These are phyloP conservation scores for Actinostola sp. DNA, from an alignment of 92 coral and sea anemone species.

Conservation along the genomic window DNA sequence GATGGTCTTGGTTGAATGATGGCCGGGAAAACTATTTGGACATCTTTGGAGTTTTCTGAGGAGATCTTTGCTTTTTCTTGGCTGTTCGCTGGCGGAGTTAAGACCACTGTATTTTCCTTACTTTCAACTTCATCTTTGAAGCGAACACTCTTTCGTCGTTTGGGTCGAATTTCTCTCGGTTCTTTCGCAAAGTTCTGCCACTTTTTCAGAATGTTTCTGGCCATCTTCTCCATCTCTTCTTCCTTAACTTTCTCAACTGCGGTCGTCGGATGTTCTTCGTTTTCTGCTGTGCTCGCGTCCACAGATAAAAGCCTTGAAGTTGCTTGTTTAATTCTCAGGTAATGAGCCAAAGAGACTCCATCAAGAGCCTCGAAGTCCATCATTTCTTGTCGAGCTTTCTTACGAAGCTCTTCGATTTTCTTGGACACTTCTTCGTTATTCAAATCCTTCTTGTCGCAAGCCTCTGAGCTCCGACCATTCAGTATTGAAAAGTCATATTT, in stretches of 20 bases:
- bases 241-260: conserved; percentile 40
- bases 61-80: neutral
- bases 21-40: conserved; percentile 56
- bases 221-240: conserved; percentile 57
- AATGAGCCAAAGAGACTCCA: conserved; percentile 49
- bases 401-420: conserved; percentile 50
- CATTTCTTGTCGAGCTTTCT: conserved; percentile 64
- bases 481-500: conserved; percentile 7
- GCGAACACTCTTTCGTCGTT: conserved; percentile 52
- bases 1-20: conserved; percentile 36
- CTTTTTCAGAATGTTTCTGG: conserved; percentile 46
- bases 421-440: conserved; percentile 27
- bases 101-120: neutral
- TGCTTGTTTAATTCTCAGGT: conserved; percentile 46
- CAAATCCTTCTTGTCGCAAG: conserved; percentile 21
- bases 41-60: conserved; percentile 17
- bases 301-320: conserved; percentile 29
- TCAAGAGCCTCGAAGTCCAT: conserved; percentile 52
- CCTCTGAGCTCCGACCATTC: conserved; percentile 10
- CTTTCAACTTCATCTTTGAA: conserved; percentile 43
- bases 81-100: neutral
- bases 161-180: conserved; percentile 34
- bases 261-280: neutral
- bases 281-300: conserved; percentile 13
- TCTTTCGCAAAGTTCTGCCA: conserved; percentile 55